Conservation (phyloP, 2,888 invertebrate genomes). For the Megaustenia siamemsis region DNA sequence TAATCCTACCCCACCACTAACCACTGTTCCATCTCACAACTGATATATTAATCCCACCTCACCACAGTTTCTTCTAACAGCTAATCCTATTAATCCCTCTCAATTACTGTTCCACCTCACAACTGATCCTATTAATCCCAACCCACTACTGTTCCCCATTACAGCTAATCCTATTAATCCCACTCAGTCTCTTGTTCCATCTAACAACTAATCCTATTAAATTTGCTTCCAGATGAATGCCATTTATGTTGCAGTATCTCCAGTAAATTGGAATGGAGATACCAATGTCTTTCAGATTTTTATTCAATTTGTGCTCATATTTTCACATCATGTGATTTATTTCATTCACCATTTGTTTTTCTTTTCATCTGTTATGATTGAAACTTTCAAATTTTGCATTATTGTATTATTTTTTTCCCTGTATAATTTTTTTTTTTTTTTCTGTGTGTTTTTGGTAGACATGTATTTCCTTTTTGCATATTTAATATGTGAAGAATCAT, state of each 20-base stretch:
- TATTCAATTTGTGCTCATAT: background rate
- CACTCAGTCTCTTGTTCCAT: no score
- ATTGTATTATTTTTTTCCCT: background rate
- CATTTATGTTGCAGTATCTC: conserved; percentile 18
- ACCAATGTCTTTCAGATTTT: conserved; percentile 34
- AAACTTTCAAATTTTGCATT: background rate
- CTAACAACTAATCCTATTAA: no score
- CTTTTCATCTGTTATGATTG: background rate
- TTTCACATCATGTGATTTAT: background rate
- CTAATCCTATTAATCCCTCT: background rate
- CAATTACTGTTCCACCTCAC: no score
- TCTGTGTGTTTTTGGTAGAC: no score
- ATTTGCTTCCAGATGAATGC: background rate
- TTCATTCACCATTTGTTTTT: conserved; percentile 11
- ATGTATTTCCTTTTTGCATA: no score
- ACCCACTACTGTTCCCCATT: no score
- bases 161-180: background rate
- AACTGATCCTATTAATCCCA: no score
- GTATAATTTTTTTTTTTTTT: background rate
- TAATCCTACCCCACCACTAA: no score
- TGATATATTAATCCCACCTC: no score
- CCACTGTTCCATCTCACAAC: no score
- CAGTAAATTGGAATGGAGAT: background rate
- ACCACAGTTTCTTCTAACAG: background rate
- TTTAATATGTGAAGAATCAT: no score